Conservation (phyloP, 2,113 vertebrate genomes). For the Polyodon spathula region DNA sequence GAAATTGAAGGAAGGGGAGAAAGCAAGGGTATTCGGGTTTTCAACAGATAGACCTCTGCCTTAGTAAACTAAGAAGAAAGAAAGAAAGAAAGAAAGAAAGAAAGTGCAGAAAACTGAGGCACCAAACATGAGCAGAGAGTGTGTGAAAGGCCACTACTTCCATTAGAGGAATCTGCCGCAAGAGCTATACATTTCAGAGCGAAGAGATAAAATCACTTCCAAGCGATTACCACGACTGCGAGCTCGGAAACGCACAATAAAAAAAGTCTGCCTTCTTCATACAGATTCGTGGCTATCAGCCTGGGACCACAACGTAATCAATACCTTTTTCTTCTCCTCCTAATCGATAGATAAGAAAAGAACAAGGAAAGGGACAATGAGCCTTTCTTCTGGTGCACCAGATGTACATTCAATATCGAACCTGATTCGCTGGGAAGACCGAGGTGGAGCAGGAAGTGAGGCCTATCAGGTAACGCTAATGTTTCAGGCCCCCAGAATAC, state of each 20-base stretch:
- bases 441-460: slow-evolving; percentile 36
- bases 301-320: slow-evolving; percentile 36
- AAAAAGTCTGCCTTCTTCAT: slow-evolving; percentile 22
- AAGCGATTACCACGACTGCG: slow-evolving; percentile 23
- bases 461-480: slow-evolving; percentile 55
- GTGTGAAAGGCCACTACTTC: slow-evolving; percentile 23
- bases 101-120: slow-evolving; percentile 2
- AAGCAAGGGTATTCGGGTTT: too few species aligned
- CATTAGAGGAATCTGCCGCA: slow-evolving; percentile 18
- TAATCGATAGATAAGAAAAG: slow-evolving; percentile 39
- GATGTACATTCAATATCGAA: slow-evolving; percentile 26
- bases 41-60: too few species aligned
- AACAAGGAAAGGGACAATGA: slow-evolving; percentile 39
- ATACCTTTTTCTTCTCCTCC: slow-evolving; percentile 27
- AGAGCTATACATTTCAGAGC: slow-evolving; percentile 18
- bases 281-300: slow-evolving; percentile 33
- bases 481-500: slow-evolving; percentile 38
- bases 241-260: slow-evolving; percentile 21
- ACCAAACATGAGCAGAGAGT: slow-evolving; percentile 10
- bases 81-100: not conserved
- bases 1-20: not conserved
- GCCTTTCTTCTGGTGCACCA: slow-evolving; percentile 34
- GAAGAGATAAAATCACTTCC: slow-evolving; percentile 33
- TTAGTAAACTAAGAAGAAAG: not conserved
- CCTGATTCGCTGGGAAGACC: slow-evolving; percentile 29